Percentiles rank a stretch among this genome's conserved stretches.
Conservation (phyloP, 2,888 invertebrate genomes). For the Drosophila melanosoma region DNA sequence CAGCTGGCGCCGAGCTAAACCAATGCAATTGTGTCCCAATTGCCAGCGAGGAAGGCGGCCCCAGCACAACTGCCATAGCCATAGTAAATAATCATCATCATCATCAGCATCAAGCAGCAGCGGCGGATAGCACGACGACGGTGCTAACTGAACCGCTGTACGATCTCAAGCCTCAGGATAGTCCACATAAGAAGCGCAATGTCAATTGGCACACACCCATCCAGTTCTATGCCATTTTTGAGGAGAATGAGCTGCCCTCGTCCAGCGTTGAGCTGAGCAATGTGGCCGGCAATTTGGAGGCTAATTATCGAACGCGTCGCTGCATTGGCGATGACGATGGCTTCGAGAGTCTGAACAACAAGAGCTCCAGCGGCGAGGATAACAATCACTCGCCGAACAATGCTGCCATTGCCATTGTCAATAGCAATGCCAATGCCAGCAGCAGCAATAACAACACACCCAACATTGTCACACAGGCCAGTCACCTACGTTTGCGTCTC, state of each 20-base stretch:
- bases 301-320: constrained; percentile 58
- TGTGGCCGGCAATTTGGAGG: constrained; percentile 13
- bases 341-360: constrained; percentile 93
- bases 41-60: constrained; percentile 55
- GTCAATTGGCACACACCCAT: constrained; percentile 85
- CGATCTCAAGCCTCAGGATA: constrained; percentile 61
- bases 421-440: constrained; percentile 4
- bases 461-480: constrained; percentile 36
- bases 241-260: constrained; percentile 76
- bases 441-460: constrained; percentile 17
- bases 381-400: constrained; percentile 72
- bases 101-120: constrained; percentile 18
- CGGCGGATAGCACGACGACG: constrained; percentile 41
- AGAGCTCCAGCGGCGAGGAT: constrained; percentile 89
- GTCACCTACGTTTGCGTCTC: constrained; percentile 78
- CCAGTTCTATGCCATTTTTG: constrained; percentile 81
- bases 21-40: constrained; percentile 18
- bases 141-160: constrained; percentile 41
- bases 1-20: constrained; percentile 27
- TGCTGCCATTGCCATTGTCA: background rate
- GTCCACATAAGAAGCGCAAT: constrained; percentile 82
- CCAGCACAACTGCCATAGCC: constrained; percentile 56
- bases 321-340: constrained; percentile 90
- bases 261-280: constrained; percentile 47
- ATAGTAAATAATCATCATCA: constrained; percentile 18